Base-by-base conservation (phyloP, 2,888 invertebrate genomes). In the Steromphala cineraria region DNA sequence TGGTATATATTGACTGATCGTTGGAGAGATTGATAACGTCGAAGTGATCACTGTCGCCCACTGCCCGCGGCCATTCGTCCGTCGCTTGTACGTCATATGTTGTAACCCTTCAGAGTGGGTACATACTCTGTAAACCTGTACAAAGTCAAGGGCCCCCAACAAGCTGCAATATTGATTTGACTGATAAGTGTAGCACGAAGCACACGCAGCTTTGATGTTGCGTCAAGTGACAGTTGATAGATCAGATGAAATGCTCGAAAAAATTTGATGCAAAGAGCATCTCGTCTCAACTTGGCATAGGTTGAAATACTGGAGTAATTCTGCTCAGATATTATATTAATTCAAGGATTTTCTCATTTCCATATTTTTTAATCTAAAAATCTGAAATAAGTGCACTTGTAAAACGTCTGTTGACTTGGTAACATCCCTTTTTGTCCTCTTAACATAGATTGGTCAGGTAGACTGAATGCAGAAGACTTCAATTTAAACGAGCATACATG, bases 1-100 rank as follows among this genome's bases (percentile, higher is more conserved):
- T 71, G 19, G 71, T 71, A 71, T 71, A 36, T 71, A 31, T 71
- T 40, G 36, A 71, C 71, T 71, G 71, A 71, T 71, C 36, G 71
- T 71, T 71, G 36, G 71, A 71, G 71, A 36, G 71, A 71, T 71
- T 31, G 71, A 31, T 71, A 71, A 71, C 36, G 40, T 71, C 28
- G 71, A 71, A 71, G 31, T 71, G 71, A 71, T 71, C 71, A 62
- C 24, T n/a, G 36, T 31, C 31, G 71, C 28, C 36, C 31, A 71
- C 71, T 15, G 71, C 71, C 71, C 1, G n/a, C 10, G 71, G 71
- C 36, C 19, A 36, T 36, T 31, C 10, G 71, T 31, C 36, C 19
- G 36, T 36, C 17, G 19, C 71, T 71, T 71, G 19, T 71, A 40
- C 71, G 71, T 71, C 71, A 71, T 71, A 36, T 71, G 28, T 17